These are phyloP conservation scores for Neodiprion virginianus DNA, from an alignment of 1,140 invertebrate species.

Conservation along the genomic window DNA sequence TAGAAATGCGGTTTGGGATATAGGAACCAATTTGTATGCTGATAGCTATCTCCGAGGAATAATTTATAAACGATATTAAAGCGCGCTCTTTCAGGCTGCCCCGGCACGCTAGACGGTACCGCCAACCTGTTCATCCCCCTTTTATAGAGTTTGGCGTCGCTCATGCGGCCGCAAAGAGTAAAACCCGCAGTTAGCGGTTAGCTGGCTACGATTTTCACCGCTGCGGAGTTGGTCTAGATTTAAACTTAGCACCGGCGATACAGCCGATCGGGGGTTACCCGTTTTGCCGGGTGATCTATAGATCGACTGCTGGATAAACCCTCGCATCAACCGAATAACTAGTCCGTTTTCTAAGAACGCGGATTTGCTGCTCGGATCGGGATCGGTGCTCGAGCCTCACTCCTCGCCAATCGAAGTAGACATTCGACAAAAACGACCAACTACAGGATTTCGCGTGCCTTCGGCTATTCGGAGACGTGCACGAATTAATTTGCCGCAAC, in stretches of 20 bases:
- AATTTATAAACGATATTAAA: slow-evolving; percentile 52
- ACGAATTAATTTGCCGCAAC: background rate
- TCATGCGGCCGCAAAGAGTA: too few relatives aligned
- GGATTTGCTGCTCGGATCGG: background rate
- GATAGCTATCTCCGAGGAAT: slow-evolving; percentile 46
- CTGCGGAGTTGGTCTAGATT: background rate
- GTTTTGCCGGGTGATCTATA: background rate
- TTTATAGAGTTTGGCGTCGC: background rate
- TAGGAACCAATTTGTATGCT: slow-evolving; percentile 47
- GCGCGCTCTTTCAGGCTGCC: slow-evolving; percentile 34
- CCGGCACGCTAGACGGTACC: slow-evolving; percentile 36
- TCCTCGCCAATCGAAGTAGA: too few relatives aligned
- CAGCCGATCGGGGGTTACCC: background rate
- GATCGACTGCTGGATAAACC: background rate
- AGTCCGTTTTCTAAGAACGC: background rate
- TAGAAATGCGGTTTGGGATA: slow-evolving; percentile 1
- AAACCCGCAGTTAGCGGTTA: background rate
- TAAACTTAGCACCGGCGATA: too few relatives aligned
- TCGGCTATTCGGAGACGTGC: background rate
- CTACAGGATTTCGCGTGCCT: background rate
- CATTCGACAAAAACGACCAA: background rate
- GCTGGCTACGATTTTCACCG: background rate
- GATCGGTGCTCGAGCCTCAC: background rate
- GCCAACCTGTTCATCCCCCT: slow-evolving; percentile 24
- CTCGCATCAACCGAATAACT: background rate